A percentile compares a stretch with the other conserved stretches of the same genome.
These are phyloP conservation scores for Agrochola circellaris DNA, from an alignment of 2,888 invertebrate genomes.

Conservation along the genomic window DNA sequence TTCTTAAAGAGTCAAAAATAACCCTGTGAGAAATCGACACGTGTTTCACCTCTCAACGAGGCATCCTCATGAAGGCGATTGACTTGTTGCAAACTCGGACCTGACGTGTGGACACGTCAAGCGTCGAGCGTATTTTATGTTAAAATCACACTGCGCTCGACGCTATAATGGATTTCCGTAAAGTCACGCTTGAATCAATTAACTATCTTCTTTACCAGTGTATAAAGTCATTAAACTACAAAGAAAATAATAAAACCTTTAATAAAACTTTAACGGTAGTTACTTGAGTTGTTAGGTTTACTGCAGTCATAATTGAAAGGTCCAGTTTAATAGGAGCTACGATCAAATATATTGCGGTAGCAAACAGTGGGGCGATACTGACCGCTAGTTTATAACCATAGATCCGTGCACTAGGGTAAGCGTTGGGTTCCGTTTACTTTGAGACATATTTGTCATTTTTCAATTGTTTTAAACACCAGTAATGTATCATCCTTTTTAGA, in stretches of 20 bases:
- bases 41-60: too few species aligned
- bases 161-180: too few species aligned
- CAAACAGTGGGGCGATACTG: constrained; percentile 36
- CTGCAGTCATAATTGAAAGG: constrained; percentile 54
- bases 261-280: constrained; percentile 22
- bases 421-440: background rate
- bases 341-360: constrained; percentile 51
- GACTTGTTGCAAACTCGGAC: too few species aligned
- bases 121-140: too few species aligned
- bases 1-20: too few species aligned
- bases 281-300: constrained; percentile 35
- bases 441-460: background rate
- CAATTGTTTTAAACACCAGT: background rate
- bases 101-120: too few species aligned
- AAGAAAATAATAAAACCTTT: constrained; percentile 50
- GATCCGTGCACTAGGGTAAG: constrained; percentile 12
- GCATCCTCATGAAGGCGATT: too few species aligned
- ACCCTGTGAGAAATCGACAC: too few species aligned
- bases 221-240: constrained; percentile 19
- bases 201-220: too few species aligned
- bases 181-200: too few species aligned
- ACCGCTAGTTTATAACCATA: constrained; percentile 33
- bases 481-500: background rate
- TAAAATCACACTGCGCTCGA: too few species aligned
- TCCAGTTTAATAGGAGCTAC: constrained; percentile 39